Conservation (phyloP, 2,888 invertebrate species). For the Eutolmus rufibarbis region DNA sequence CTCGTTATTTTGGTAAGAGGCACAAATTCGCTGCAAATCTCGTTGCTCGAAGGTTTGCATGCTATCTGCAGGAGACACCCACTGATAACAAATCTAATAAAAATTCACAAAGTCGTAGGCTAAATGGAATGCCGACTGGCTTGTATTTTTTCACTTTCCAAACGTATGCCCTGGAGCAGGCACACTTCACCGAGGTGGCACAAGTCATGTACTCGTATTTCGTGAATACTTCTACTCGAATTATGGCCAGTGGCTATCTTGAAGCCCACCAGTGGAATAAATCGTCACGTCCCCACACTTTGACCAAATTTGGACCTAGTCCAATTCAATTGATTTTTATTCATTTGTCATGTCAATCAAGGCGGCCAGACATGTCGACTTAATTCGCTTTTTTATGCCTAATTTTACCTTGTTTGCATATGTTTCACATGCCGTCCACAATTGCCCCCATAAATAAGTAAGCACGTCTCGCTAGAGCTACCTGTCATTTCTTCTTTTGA, state of each 20-base stretch:
- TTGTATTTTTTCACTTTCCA: not conserved
- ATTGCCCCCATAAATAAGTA: not conserved
- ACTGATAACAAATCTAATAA: not conserved
- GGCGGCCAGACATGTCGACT: not conserved
- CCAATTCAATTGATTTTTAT: not conserved
- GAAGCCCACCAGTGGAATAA: not conserved
- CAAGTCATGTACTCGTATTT: not conserved
- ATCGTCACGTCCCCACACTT: not conserved
- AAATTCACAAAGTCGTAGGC: slow-evolving; percentile 1
- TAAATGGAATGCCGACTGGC: not conserved
- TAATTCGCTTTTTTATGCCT: not conserved
- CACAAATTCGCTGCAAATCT: not conserved
- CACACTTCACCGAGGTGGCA: not conserved
- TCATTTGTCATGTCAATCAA: not conserved
- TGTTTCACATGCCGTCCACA: not conserved
- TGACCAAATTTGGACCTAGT: not conserved
- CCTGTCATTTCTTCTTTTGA: not conserved
- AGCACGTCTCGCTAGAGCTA: not conserved
- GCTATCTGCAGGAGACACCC: not conserved
- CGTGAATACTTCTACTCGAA: not conserved
- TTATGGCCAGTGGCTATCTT: not conserved
- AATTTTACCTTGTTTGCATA: not conserved
- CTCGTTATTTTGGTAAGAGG: not conserved
- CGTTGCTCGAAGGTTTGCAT: not conserved
- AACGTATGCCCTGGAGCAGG: not conserved